Conservation (phyloP, 2,888 invertebrate species). For the Synergus japonicus region DNA sequence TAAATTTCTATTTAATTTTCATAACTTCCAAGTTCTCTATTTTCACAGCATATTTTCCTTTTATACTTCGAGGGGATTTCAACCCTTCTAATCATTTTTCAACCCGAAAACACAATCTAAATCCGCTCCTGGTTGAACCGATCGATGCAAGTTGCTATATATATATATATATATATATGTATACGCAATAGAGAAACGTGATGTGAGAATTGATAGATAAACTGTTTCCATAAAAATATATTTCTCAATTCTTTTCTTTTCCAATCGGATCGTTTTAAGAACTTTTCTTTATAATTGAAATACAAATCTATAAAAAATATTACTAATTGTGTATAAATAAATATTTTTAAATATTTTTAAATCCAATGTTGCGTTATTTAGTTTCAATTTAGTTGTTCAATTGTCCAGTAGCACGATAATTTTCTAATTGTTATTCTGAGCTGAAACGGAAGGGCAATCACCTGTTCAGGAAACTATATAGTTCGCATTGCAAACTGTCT, state of each 20-base stretch:
- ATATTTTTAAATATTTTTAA: neutral
- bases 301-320: neutral
- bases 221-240: neutral
- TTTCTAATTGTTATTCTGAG: slow-evolving; percentile 29
- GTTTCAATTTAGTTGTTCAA: neutral
- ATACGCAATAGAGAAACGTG: slow-evolving; percentile 7
- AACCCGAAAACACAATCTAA: neutral
- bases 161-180: too few relatives aligned
- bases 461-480: slow-evolving; percentile 63
- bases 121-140: slow-evolving; percentile 19
- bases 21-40: neutral
- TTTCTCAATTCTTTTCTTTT: neutral
- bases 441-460: slow-evolving; percentile 60
- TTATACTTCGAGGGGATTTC: neutral
- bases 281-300: neutral
- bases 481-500: slow-evolving; percentile 51
- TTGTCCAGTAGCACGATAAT: neutral
- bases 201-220: neutral
- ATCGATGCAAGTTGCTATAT: slow-evolving; percentile 2
- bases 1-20: neutral
- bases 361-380: neutral
- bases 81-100: neutral
- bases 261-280: neutral
- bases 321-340: neutral
- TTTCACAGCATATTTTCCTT: neutral